phyloP scores from a whole-genome alignment of 1,140 invertebrate species.

The Caenorhabditis inopinata region DNA sequence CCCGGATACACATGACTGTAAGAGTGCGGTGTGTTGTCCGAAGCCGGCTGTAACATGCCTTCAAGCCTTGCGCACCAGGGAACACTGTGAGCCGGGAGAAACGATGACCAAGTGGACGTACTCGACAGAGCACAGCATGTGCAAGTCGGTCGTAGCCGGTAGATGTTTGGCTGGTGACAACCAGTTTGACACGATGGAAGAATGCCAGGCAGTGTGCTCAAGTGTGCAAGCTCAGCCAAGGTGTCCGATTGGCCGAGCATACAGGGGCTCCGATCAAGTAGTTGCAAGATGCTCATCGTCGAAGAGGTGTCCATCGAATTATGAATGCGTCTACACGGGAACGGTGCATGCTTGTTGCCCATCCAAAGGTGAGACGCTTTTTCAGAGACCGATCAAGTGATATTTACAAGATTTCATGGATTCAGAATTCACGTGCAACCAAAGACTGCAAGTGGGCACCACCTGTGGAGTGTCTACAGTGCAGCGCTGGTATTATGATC shows the following conservation, averaged over 20 bases:
- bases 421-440: conserved; percentile 52
- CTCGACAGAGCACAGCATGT: conserved; percentile 18
- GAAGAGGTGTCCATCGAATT: background rate
- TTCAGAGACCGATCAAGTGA: no score
- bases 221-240: conserved; percentile 5
- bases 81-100: background rate
- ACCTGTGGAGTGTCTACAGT: conserved; percentile 44
- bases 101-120: conserved; percentile 2
- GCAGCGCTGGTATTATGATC: conserved; percentile 52
- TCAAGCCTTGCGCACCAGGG: background rate
- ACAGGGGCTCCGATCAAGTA: conserved; percentile 1
- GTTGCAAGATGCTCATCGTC: background rate
- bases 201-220: background rate
- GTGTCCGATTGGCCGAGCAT: conserved; percentile 8
- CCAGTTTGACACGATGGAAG: conserved; percentile 12
- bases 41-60: conserved; percentile 40
- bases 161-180: background rate
- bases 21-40: conserved; percentile 48
- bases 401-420: no score
- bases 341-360: background rate
- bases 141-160: background rate
- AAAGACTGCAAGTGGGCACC: conserved; percentile 41
- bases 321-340: conserved; percentile 22
- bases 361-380: background rate
- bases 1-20: conserved; percentile 51